Evolutionary conservation across 2,113 vertebrate genomes (phyloP).

Genomic region (Brachypteracias leptosomus): DNA sequence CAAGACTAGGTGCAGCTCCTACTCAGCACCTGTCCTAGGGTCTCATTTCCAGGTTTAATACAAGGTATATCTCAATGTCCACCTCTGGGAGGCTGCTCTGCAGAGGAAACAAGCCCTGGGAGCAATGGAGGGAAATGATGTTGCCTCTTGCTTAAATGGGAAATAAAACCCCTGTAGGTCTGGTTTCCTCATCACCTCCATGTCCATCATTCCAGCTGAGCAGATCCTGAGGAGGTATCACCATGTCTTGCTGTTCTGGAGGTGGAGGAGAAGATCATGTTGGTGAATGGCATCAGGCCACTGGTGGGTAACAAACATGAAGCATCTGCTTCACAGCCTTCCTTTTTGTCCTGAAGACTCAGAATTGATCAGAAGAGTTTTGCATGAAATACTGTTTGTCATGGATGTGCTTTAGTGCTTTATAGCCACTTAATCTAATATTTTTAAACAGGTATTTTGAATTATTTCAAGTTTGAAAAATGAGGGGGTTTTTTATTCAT

Average conservation of each 20-base stretch:
- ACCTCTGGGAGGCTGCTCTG: background rate
- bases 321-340: background rate
- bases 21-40: background rate
- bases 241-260: background rate
- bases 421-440: background rate
- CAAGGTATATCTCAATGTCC: background rate
- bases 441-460: background rate
- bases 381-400: background rate
- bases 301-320: background rate
- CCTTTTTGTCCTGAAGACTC: background rate
- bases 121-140: background rate
- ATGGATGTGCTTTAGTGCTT: background rate
- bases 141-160: background rate
- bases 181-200: background rate
- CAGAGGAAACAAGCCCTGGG: fast-evolving
- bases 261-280: background rate
- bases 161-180: background rate
- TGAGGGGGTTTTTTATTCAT: background rate
- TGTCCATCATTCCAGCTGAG: background rate
- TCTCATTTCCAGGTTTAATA: background rate
- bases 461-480: background rate
- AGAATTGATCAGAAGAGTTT: background rate
- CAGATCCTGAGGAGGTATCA: background rate
- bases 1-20: background rate
- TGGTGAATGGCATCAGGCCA: background rate